A percentile compares a stretch with the other conserved stretches of the same genome.
Evolutionary conservation across 2,113 vertebrate species (phyloP).

Genomic region (Patagioenas fasciata): DNA sequence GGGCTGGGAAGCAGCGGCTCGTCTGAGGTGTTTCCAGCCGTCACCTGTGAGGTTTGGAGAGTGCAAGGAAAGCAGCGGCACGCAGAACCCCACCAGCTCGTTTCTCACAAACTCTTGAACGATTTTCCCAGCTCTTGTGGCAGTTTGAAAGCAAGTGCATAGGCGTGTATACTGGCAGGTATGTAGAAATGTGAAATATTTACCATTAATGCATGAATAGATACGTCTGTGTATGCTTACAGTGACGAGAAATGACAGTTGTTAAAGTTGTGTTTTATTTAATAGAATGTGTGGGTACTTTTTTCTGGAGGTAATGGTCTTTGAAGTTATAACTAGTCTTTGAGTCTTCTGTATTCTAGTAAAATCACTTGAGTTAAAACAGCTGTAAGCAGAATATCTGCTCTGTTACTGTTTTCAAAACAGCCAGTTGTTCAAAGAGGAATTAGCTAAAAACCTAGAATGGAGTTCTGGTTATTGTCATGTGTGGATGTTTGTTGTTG

Average conservation of each 20-base stretch:
- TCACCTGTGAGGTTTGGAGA: accelerated
- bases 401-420: not conserved
- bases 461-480: not conserved
- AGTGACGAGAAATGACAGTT: not conserved
- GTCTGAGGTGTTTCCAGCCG: not conserved
- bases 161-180: not conserved
- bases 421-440: too few relatives aligned
- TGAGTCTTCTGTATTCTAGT: too few relatives aligned
- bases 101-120: accelerated
- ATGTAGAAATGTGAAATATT: accelerated
- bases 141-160: accelerated
- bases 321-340: not conserved
- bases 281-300: accelerated
- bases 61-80: accelerated
- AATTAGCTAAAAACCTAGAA: too few relatives aligned
- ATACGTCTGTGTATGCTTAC: accelerated
- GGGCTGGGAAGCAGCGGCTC: accelerated
- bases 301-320: not conserved
- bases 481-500: too few relatives aligned
- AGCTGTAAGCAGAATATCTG: not conserved
- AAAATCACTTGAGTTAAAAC: not conserved
- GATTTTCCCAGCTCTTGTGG: not conserved
- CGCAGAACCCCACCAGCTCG: accelerated
- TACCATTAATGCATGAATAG: accelerated
- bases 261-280: not conserved